A percentile compares a stretch with the other conserved stretches of the same genome.
These are phyloP conservation scores for western clawed frog (Xenopus tropicalis) DNA, from an alignment of 2,113 vertebrate genomes.

Conservation along the genomic window DNA sequence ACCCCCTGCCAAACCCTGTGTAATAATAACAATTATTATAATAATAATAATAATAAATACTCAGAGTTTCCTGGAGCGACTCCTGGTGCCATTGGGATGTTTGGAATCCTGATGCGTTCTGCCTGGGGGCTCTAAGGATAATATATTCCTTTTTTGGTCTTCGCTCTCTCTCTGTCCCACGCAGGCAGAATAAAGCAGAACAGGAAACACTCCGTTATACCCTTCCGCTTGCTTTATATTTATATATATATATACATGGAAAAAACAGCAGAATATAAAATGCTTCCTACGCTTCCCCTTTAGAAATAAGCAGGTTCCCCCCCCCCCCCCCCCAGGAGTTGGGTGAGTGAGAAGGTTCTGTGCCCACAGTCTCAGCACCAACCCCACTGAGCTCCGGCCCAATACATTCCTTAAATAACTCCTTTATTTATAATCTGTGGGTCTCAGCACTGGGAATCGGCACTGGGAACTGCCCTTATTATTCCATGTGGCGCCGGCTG, in stretches of 20 bases:
- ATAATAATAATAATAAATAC: no score
- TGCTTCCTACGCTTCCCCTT: not conserved
- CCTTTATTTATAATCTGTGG: no score
- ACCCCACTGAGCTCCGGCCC: no score
- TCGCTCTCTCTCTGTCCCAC: not conserved
- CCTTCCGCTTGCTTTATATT: not conserved
- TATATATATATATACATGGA: not conserved
- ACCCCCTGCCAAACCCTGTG: not conserved
- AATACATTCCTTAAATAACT: no score
- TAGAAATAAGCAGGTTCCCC: not conserved
- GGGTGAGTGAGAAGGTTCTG: not conserved
- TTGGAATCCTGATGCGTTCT: not conserved
- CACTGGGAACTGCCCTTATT: no score
- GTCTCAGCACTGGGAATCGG: no score
- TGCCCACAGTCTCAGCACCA: not conserved
- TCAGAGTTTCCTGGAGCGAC: no score
- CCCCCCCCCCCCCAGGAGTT: not conserved
- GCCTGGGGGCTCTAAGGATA: not conserved
- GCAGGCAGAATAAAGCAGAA: not conserved
- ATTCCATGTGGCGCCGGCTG: no score
- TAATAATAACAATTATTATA: not conserved
- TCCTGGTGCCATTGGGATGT: not conserved
- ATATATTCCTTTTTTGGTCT: constrained; percentile 15
- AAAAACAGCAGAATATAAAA: not conserved
- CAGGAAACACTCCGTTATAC: not conserved